Conservation (phyloP, 2,888 invertebrate species). For the Thelaira solivaga region DNA sequence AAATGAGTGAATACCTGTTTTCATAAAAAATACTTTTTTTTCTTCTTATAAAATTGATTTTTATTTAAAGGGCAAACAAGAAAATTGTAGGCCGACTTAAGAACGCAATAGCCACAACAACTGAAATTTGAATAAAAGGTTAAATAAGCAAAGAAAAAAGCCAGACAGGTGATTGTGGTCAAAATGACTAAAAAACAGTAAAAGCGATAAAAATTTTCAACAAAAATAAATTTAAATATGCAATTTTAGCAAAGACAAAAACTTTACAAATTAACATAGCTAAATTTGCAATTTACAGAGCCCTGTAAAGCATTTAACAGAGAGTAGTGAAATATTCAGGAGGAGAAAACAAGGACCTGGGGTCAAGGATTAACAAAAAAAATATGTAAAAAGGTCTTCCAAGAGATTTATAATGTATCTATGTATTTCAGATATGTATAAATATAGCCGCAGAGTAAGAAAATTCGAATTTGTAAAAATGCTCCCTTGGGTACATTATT, state of each 20-base stretch:
- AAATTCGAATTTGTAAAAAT: too few species aligned
- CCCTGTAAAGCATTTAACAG: too few species aligned
- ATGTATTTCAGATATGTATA: too few species aligned
- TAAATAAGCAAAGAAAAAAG: neutral
- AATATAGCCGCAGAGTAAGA: too few species aligned
- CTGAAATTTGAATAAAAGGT: neutral
- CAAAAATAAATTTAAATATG: too few species aligned
- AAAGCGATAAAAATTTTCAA: slow-evolving; percentile 18
- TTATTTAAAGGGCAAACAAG: neutral
- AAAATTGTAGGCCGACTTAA: neutral
- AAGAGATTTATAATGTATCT: too few species aligned
- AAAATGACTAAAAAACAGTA: slow-evolving; percentile 30
- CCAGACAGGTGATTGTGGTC: slow-evolving; percentile 28
- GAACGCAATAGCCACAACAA: neutral
- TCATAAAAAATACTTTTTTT: neutral
- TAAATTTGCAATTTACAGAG: neutral
- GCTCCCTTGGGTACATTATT: too few species aligned
- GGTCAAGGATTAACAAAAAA: too few species aligned
- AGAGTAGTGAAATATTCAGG: too few species aligned
- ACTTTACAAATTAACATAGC: neutral
- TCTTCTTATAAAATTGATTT: neutral
- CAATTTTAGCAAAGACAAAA: too few species aligned
- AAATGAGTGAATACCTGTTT: slow-evolving; percentile 45
- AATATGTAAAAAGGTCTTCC: too few species aligned
- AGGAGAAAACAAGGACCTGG: too few species aligned